Base-by-base conservation (phyloP, 2,888 invertebrate species). In the Rhagium mordax region DNA sequence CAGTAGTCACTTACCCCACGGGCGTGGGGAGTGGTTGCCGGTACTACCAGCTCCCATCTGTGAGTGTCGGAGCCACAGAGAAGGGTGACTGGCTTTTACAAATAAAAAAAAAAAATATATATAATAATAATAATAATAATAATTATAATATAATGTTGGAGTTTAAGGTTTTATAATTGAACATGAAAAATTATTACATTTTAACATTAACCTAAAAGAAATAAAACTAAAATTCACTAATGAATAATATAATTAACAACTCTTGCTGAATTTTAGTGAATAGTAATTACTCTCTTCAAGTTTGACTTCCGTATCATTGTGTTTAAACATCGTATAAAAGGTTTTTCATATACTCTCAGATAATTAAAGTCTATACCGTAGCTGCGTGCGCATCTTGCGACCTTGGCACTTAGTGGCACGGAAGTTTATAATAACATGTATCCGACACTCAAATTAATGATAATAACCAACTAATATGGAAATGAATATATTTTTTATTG, bases 341-440 rank as follows among this genome's bases (percentile, higher is more conserved):
- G 41, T 41, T 41, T 41, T 59, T 29, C 64, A 76, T 74, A 74
- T 76, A n/a, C n/a, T 68, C 61, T 64, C 69, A 65, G 59, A 61
- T 72, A 71, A 73, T 73, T 75, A 72, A 71, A 71, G 68, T 68
- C 71, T 75, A 59, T 66, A 69, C 53, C 48, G 6, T 41, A 33
- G 10, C 65, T 76, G 79, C 80, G 77, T 80, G 79, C 80, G 80
- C 80, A 80, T 74, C 67, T 64, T 66, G 55, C 57, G 81, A 79
- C 85, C 85, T 85, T 85, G 85, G 81, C 81, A 81, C 80, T 79
- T 78, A 71, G 70, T 84, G 84, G 82, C 77, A 85, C 85, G 85
- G 85, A 85, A 84, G 84, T 83, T 69, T 76, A 74, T 86, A 86
- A 86, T 86, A 79, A 82, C 82, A 83, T 80, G 83, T 84, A 85